Evolutionary conservation across 2,888 invertebrate genomes (phyloP), one percentile per base, ranked within the genome.

Genomic region (Monochamus alternatus): DNA sequence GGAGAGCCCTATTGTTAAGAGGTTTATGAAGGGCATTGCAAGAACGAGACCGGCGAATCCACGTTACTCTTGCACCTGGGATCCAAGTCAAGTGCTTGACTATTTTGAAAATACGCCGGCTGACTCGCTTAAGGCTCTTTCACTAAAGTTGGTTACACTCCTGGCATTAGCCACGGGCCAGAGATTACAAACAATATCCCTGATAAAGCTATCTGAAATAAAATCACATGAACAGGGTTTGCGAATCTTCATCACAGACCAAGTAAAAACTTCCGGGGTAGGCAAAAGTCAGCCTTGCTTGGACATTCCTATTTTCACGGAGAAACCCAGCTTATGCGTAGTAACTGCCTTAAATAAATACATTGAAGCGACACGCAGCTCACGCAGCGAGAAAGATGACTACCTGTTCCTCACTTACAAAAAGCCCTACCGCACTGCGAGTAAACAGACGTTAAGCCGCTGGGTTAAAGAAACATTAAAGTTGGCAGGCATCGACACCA

Each of bases 1-100:
- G 22, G 55, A 79, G 32, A 58, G 79, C n/a, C 70, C 70, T 5
- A 58, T 63, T 31, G 59, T 81, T 9, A 78, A 79, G 74, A 62
- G 82, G 9, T 84, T 81, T 72, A 72, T 83, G 22, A 82, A 75
- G 66, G 81, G 79, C 0, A 70, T 82, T 0, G 72, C 69, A 4
- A 78, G 75, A 30, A n/a, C 78, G 58, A 75, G 78, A 52, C 82
- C 79, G 22, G 12, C 65, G 30, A 32, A 3, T 5, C 32, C 60
- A 60, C 31, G 12, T 3, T 60, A 60, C 10, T 30, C 31, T 10
- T 60, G 12, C 9, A 84, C 76, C 0, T 86, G 85, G 84, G 81
- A 87, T 63, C 83, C 84, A 22, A 43, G 22, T 9, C 12, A 38
- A 12, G 78, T 79, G 5, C 59, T 79, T 8, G 32, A 67, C 10